These are phyloP conservation scores for Ichneumoninae sp. DNA, from an alignment of 2,888 invertebrate species.

Conservation along the genomic window DNA sequence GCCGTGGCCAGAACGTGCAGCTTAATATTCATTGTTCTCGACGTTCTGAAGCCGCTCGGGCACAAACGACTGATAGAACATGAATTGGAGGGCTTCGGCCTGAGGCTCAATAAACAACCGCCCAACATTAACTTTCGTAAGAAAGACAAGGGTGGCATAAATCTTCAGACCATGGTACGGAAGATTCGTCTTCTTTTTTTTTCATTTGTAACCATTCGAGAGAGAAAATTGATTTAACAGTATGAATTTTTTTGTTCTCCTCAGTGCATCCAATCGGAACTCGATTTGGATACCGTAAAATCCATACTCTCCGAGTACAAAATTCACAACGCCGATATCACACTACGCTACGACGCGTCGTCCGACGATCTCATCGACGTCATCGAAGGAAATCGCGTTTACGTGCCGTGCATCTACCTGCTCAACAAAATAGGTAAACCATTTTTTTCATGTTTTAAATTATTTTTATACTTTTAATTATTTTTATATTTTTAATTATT, in stretches of 20 bases:
- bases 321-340: conserved; percentile 99
- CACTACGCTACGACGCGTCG: conserved; percentile 96
- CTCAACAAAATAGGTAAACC: conserved; percentile 97
- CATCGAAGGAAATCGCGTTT: conserved; percentile 99
- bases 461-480: conserved; percentile 43
- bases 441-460: conserved; percentile 42
- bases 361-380: conserved; percentile 99
- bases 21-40: conserved; percentile 98
- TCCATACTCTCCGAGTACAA: conserved; percentile 98
- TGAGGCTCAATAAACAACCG: conserved; percentile 97
- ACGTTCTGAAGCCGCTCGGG: conserved; percentile 98
- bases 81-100: conserved; percentile 99
- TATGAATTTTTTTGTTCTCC: neutral
- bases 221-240: neutral
- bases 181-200: neutral
- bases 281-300: conserved; percentile 97
- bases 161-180: conserved; percentile 94
- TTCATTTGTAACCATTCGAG: neutral
- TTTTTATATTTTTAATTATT: conserved; percentile 5
- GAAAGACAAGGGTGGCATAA: conserved; percentile 99
- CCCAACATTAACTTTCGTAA: conserved; percentile 98
- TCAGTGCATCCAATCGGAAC: conserved; percentile 94
- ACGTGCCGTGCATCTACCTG: conserved; percentile 99
- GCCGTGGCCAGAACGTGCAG: conserved; percentile 99
- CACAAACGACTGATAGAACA: conserved; percentile 98